Evolutionary conservation across 2,113 vertebrate genomes (phyloP).

Genomic region (Rhadina sibilatrix): DNA sequence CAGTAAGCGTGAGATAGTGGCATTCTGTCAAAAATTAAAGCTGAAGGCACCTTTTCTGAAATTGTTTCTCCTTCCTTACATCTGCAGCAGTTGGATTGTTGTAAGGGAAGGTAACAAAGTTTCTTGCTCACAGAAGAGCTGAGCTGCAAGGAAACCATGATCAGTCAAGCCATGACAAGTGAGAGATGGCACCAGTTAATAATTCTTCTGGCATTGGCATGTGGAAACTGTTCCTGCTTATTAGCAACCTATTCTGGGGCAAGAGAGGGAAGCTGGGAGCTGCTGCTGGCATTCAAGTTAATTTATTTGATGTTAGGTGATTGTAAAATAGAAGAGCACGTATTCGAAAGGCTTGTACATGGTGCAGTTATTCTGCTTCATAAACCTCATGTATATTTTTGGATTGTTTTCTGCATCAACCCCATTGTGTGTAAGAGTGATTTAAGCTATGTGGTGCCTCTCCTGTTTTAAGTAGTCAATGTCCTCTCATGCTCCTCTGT

Average conservation of each 20-base stretch:
- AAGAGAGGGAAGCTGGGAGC: background rate
- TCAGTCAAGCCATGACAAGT: background rate
- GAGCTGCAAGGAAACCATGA: background rate
- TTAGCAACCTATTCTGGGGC: background rate
- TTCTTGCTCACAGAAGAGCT: background rate
- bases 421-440: background rate
- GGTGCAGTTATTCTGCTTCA: background rate
- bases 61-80: background rate
- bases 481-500: fast-evolving
- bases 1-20: too few relatives aligned
- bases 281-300: background rate
- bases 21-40: background rate
- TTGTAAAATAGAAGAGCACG: fast-evolving
- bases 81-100: background rate
- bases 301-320: background rate
- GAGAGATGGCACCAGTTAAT: background rate
- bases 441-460: fast-evolving
- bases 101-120: background rate
- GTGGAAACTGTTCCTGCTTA: background rate
- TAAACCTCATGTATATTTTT: background rate
- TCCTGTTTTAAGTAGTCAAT: background rate
- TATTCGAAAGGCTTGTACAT: background rate
- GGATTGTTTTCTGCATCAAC: background rate
- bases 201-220: background rate
- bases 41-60: background rate